These are phyloP conservation scores for Cyphomyrus plagiostoma DNA, from an alignment of 2,113 vertebrate genomes.

Conservation along the genomic window DNA sequence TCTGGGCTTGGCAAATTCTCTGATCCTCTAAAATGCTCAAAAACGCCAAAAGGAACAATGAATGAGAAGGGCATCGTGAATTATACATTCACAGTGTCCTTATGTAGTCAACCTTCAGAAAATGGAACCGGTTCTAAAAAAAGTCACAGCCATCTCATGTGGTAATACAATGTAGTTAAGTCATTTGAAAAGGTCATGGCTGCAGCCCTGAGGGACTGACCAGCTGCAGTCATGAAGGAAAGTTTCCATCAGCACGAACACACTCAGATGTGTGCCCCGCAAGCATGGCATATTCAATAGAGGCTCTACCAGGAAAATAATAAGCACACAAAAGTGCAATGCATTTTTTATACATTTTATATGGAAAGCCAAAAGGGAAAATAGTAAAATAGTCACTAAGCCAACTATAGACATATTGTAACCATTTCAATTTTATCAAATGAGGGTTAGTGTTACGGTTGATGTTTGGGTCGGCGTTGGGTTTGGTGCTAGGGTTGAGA, in stretches of 20 bases:
- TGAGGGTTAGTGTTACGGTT: neutral
- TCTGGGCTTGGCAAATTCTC: neutral
- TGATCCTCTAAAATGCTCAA: conserved; percentile 3
- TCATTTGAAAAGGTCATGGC: neutral
- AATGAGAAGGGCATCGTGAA: neutral
- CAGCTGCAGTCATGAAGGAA: neutral
- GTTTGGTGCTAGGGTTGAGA: neutral
- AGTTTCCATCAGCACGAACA: neutral
- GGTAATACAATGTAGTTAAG: conserved; percentile 6
- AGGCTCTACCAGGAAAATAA: neutral
- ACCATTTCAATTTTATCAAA: neutral
- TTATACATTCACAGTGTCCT: neutral
- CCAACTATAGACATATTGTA: neutral
- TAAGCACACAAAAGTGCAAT: neutral
- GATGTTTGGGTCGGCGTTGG: neutral
- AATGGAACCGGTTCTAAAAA: neutral
- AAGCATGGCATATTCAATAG: neutral
- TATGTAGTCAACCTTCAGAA: conserved; percentile 1
- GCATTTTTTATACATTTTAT: neutral
- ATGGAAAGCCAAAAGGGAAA: neutral
- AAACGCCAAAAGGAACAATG: conserved; percentile 5
- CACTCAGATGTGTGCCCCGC: neutral
- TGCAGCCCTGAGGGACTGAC: neutral
- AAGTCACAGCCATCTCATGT: neutral
- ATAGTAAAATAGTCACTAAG: neutral